Evolutionary conservation across 2,797 vertebrate species (phyloP), one percentile per base, ranked within the genome.

Genomic region (Silurus lanzhouensis): DNA sequence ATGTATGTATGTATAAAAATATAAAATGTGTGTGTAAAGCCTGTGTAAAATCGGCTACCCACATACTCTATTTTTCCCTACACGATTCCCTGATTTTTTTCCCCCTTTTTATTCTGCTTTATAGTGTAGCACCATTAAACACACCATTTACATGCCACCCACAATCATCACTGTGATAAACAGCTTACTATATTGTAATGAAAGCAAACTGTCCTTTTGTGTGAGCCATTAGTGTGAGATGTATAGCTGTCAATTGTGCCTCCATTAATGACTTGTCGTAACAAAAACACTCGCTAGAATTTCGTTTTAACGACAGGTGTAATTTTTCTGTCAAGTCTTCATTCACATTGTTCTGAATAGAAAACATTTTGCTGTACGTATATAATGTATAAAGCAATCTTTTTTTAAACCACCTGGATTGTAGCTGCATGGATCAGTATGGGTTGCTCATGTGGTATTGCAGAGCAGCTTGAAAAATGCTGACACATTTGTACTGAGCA

Each of bases 401-500:
- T 25, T 17, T 25, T 22, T 77, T 77, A 38, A 77, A 31, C 25
- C 25, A 76, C 25, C 15, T 57, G 17, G 25, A 27, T 57, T 57
- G 52, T 25, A 76, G 6, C 48, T 76, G 48, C 17, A 58, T 58
- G 7, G 27, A 76, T 58, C n/a, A 27, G 1, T n/a, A 7, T 57
- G 20, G 44, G 10, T 7, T 70, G 31, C 19, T 70, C 67, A 70
- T 38, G 27, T 68, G 31, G 6, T 68, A 19, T 38, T 7, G 1
- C 38, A 70, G 31, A 12, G 44, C 15, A 72, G 20, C 25, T 67
- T 80, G 25, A 70, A 81, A 66, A 74, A 67, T 66, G 68, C 66
- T 67, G 82, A 82, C 15, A 15, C 76, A 75, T 81, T 86, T 48
- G 55, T 25, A 27, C 58, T 58, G 68, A 70, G 55, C 71, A 84